These are phyloP conservation scores for Trachelus iudaicus DNA, from an alignment of 2,888 invertebrate genomes.

Conservation along the genomic window DNA sequence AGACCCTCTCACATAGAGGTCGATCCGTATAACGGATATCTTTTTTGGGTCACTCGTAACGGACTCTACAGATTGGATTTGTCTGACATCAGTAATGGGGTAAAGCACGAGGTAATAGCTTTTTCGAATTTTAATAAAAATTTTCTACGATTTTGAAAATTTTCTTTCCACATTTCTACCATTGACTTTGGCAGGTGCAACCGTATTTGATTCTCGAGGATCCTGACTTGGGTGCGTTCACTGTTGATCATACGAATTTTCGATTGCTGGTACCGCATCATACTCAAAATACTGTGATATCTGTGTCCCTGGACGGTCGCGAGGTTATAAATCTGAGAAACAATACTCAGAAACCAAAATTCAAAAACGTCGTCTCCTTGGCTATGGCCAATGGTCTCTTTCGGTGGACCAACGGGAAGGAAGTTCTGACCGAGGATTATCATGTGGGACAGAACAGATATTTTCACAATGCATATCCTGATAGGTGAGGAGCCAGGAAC, in stretches of 20 bases:
- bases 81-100: conserved; percentile 80
- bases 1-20: conserved; percentile 86
- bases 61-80: conserved; percentile 83
- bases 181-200: conserved; percentile 56
- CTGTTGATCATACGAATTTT: conserved; percentile 85
- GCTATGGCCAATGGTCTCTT: conserved; percentile 82
- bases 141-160: not conserved
- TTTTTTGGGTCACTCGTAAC: conserved; percentile 80
- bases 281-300: conserved; percentile 80
- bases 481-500: conserved; percentile 56
- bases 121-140: not conserved
- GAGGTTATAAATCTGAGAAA: conserved; percentile 78
- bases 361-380: conserved; percentile 79
- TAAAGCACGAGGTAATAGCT: conserved; percentile 71
- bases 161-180: not conserved
- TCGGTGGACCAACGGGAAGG: conserved; percentile 87
- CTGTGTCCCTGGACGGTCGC: conserved; percentile 85
- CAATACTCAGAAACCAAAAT: conserved; percentile 81
- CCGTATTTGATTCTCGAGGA: conserved; percentile 76
- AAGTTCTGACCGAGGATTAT: conserved; percentile 83
- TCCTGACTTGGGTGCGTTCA: conserved; percentile 81
- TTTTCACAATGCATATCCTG: conserved; percentile 81
- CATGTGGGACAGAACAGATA: conserved; percentile 76
- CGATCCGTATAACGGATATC: conserved; percentile 93
- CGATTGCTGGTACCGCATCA: conserved; percentile 82